phyloP scores from a whole-genome alignment of 2,888 invertebrate genomes.

The Liodrosophila aerea region DNA sequence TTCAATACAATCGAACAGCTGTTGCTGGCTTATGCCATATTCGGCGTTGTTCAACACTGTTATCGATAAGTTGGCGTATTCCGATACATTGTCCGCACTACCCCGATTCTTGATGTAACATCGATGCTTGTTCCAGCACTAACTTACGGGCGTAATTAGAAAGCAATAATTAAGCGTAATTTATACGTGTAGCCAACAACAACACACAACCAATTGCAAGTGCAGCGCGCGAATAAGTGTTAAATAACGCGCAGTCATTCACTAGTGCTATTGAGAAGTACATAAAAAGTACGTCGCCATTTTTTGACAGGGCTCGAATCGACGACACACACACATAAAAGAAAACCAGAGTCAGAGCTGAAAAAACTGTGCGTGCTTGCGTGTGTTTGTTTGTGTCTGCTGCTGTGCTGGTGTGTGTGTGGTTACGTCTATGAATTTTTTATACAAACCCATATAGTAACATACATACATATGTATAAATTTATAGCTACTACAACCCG shows the following conservation, averaged over 20 bases:
- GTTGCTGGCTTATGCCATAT: neutral
- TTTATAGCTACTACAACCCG: conserved; percentile 32
- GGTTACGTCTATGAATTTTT: conserved; percentile 74
- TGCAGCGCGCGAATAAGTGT: conserved; percentile 38
- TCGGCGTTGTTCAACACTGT: conserved; percentile 18
- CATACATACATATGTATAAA: conserved; percentile 16
- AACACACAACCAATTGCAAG: conserved; percentile 47
- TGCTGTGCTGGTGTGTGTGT: conserved; percentile 53
- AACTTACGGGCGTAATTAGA: conserved; percentile 77
- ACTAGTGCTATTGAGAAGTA: conserved; percentile 36
- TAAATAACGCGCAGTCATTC: conserved; percentile 41
- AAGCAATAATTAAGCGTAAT: conserved; percentile 71
- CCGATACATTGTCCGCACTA: conserved; percentile 31
- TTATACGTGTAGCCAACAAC: conserved; percentile 67
- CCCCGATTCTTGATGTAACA: conserved; percentile 50
- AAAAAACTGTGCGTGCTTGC: conserved; percentile 63
- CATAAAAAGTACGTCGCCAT: conserved; percentile 71
- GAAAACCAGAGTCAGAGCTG: conserved; percentile 57
- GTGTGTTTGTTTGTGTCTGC: conserved; percentile 62
- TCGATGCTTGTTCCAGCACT: too few species aligned
- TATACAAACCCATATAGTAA: conserved; percentile 30
- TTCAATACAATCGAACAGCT: conserved; percentile 4
- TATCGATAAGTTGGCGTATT: conserved; percentile 41
- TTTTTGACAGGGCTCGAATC: conserved; percentile 58
- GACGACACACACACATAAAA: conserved; percentile 63